Base-by-base conservation (phyloP, 2,888 invertebrate genomes). In the Drosophila dives region DNA sequence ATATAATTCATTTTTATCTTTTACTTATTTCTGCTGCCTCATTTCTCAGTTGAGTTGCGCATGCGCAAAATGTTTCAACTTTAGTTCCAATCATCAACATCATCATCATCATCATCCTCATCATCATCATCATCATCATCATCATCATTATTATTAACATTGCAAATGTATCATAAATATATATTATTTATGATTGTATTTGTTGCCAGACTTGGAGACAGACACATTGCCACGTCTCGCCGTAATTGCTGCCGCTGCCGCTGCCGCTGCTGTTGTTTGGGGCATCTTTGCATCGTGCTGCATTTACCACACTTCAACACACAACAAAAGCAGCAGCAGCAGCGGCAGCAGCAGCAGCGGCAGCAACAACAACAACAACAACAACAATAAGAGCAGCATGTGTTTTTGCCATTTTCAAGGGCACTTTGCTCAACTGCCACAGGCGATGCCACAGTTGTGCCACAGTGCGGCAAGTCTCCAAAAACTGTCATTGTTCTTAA, bases 111-210 rank as follows among this genome's bases (percentile, higher is more conserved):
- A 38, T 8, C 63, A 45, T 34, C 64, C 49, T 38, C 63, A 17
- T 38, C 38, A 38, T 2, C 17, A 38, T 2, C 38, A 38, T 3
- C 17, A 38, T 2, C 40, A 1, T 12, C 42, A n/a, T 62, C 49
- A 15, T 42, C 59, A 29, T 29, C 5, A 29, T 29, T 29, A 29
- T 29, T 29, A 29, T 29, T 5, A 29, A 29, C 48, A 64, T 50
- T 54, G 61, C 74, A 80, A 72, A 72, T 84, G 81, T 81, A 85
- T 86, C 88, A 86, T 89, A 86, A 86, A 89, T 90, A 87, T 90
- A 87, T 82, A 87, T 86, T 87, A 87, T 86, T 86, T 86, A 86
- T 87, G 85, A 89, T 84, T 84, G 83, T 89, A 82, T 85, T 84
- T 79, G 89, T 77, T 89, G 79, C 75, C 71, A 65, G 72, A 77